These are phyloP conservation scores for Tetrax tetrax DNA, from an alignment of 2,113 vertebrate genomes.

Conservation along the genomic window DNA sequence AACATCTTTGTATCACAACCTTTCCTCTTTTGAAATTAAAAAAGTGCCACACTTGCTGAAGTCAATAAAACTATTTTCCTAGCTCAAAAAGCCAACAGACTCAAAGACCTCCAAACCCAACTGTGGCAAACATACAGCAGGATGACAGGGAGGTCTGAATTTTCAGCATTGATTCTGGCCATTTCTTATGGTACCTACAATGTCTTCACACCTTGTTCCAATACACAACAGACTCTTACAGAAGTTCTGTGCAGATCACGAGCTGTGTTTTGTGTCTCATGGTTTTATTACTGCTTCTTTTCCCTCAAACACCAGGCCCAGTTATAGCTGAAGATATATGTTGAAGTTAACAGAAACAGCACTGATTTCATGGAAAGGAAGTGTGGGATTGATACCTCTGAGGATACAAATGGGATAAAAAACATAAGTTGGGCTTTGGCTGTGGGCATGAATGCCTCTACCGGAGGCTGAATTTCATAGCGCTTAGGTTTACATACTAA, in stretches of 20 bases:
- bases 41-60: background rate
- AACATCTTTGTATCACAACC: background rate
- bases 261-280: background rate
- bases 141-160: background rate
- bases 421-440: background rate
- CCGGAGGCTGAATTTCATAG: background rate
- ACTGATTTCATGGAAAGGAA: background rate
- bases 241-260: background rate
- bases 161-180: background rate
- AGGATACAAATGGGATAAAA: background rate
- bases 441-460: background rate
- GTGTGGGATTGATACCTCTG: background rate
- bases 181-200: background rate
- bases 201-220: background rate
- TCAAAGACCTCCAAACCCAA: background rate
- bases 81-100: background rate
- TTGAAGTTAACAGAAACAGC: background rate
- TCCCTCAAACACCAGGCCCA: background rate
- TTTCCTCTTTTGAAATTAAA: background rate
- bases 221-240: background rate
- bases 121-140: background rate
- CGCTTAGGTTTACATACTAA: background rate
- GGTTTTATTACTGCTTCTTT: background rate
- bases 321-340: background rate
- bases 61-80: background rate